Evolutionary conservation across 2,113 vertebrate genomes (phyloP), one percentile per base, ranked within the genome.

Genomic region (Cariama cristata): DNA sequence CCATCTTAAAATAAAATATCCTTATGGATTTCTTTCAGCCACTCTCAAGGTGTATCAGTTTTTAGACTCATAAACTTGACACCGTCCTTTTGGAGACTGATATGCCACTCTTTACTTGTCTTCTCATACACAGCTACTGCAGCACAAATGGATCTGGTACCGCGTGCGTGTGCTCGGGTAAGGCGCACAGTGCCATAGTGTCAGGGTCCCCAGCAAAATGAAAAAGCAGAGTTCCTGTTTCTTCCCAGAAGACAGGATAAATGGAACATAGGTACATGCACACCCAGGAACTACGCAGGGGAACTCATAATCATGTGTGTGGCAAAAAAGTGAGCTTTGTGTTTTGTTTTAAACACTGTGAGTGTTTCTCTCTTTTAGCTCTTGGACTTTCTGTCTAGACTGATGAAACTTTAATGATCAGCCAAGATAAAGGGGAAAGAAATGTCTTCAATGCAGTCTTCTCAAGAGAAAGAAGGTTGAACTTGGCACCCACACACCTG

Each of bases 1-100:
- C 91, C 81, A 50, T 64, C 77, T 71, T 77, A 71, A 14, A 74
- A 83, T 92, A 86, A 83, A 94, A 86, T 45, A 68, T 8, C 18
- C 42, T 55, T 66, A 90, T 19, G 67, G 92, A 87, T 87, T 90
- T 90, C 45, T 92, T 94, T 55, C 67, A 86, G 69, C 50, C 67
- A 71, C 50, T 47, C 72, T 87, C 40, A 44, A 79, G 73, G 40
- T 33, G 62, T 55, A 89, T 87, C 73, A 79, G 60, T 42, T 92
- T 93, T 89, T 72, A 24, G 2, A 60, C 73, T 79, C 53, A 81
- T 68, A 72, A 80, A 72, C 69, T 94, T 94, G 86, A 88, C 83
- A 84, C 52, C 14, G 75, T 79, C 76, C 60, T 93, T 93, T 79
- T 66, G 89, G 50, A 91, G 49, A 87, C 0, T 87, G 27, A 79